phyloP scores from a whole-genome alignment of 1,140 invertebrate species.

The Psilanteris sp. region DNA sequence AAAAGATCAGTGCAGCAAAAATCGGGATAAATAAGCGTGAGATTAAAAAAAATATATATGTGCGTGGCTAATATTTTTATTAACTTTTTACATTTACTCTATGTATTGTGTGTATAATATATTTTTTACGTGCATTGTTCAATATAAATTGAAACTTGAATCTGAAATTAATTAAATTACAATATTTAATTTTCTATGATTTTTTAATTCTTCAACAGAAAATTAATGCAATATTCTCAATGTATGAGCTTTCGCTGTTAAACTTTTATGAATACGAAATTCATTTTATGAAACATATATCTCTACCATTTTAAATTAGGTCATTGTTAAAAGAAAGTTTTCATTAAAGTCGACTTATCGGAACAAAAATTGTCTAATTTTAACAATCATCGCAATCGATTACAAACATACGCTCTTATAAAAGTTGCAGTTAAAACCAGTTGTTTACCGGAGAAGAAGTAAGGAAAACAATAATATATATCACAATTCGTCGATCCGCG shows the following conservation, averaged over 20 bases:
- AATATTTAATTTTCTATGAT: neutral
- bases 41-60: no score
- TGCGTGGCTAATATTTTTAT: no score
- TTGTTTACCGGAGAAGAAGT: constrained; percentile 11
- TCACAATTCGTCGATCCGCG: no score
- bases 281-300: constrained; percentile 39
- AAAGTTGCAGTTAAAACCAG: constrained; percentile 2
- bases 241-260: constrained; percentile 17
- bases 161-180: no score
- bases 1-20: no score
- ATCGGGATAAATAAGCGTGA: no score
- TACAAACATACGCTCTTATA: constrained; percentile 16
- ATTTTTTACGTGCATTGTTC: no score
- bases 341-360: constrained; percentile 50
- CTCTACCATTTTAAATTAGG: constrained; percentile 39
- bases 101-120: no score
- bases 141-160: neutral
- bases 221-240: constrained; percentile 24
- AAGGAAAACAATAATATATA: no score
- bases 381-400: constrained; percentile 17
- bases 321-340: constrained; percentile 41
- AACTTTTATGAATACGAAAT: constrained; percentile 48
- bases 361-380: constrained; percentile 38
- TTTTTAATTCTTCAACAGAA: constrained; percentile 1
- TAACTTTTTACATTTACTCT: no score